Conservation (phyloP, 2,797 vertebrate genomes). For the Erethizon dorsatum region DNA sequence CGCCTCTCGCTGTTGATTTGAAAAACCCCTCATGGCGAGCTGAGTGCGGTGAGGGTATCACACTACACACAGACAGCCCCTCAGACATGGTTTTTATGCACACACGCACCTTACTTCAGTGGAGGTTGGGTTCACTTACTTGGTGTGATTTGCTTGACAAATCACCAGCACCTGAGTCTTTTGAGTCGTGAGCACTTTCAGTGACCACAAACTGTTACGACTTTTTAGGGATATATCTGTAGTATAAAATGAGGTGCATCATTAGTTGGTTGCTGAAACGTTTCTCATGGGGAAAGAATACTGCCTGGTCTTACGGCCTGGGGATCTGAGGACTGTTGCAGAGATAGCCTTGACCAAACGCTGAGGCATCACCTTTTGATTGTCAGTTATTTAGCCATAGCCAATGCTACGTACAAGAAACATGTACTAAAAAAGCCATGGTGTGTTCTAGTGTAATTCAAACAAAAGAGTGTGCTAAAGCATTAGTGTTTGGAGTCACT, state of each 20-base stretch:
- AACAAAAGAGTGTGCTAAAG: neutral
- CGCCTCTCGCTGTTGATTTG: neutral
- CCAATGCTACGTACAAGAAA: neutral
- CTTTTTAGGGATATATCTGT: neutral
- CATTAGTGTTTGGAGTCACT: neutral
- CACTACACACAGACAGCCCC: neutral
- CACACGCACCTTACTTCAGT: fast-evolving
- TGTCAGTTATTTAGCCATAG: neutral
- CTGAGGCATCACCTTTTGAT: neutral
- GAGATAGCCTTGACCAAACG: neutral
- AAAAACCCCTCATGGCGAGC: neutral
- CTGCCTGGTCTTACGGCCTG: neutral
- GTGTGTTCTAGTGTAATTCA: neutral
- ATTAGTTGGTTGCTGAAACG: neutral
- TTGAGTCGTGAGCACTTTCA: too few relatives aligned
- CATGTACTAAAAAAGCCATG: neutral
- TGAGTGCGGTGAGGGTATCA: neutral
- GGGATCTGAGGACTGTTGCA: too few relatives aligned
- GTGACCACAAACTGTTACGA: neutral
- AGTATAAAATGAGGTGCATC: neutral
- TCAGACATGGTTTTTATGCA: fast-evolving
- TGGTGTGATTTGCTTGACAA: neutral
- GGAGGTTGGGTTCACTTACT: fast-evolving
- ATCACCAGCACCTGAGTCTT: fast-evolving
- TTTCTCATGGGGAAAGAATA: neutral